Base-by-base conservation (phyloP, 2,888 invertebrate species). In the Pocota personata region DNA sequence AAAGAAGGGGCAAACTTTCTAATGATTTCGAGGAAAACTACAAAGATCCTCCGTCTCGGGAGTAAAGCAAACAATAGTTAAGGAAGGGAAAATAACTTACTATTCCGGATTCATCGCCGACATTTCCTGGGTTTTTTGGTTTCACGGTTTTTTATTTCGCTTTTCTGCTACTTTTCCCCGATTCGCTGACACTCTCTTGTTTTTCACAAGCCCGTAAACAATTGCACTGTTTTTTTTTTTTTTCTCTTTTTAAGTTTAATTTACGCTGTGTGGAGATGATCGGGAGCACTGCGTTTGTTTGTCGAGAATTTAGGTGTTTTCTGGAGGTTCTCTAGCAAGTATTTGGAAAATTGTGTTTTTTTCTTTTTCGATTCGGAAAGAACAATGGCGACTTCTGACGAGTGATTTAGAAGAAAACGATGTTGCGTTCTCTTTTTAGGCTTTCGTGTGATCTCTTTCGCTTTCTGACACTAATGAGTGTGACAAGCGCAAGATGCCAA, bases 21-120 rank as follows among this genome's bases (percentile, higher is more conserved):
- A 84, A 76, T 66, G 69, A 64, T 52, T 80, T 48, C 19, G 37
- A 16, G 48, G 30, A 40, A 27, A 73, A 48, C 43, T 40, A 12
- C 57, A 66, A n/a, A 24, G 12, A 16, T 32, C 46, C 8, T 46
- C 24, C 8, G 16, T 8, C 7, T 32, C 19, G 19, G 12, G 21
- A 19, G 27, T 46, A 73, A 78, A 55, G 43, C 60, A 67, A 73
- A 62, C 67, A 55, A 58, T 37, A 19, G 66, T 67, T 67, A 48
- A 58, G 37, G 48, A 14, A 32, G 6, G 24, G 19, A 24, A 88
- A 83, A 86, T 88, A 82, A 92, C 96, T 96, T 93, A 96, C 96
- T 96, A 96, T 95, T 96, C 96, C 90, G 96, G 96, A 95, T 96
- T 96, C 96, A 96, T 96, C 88, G 92, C 92, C 88, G 93, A 92